A percentile compares a stretch with the other conserved stretches of the same genome.
Evolutionary conservation across 2,113 vertebrate genomes (phyloP).

Genomic region (Trachemys scripta): DNA sequence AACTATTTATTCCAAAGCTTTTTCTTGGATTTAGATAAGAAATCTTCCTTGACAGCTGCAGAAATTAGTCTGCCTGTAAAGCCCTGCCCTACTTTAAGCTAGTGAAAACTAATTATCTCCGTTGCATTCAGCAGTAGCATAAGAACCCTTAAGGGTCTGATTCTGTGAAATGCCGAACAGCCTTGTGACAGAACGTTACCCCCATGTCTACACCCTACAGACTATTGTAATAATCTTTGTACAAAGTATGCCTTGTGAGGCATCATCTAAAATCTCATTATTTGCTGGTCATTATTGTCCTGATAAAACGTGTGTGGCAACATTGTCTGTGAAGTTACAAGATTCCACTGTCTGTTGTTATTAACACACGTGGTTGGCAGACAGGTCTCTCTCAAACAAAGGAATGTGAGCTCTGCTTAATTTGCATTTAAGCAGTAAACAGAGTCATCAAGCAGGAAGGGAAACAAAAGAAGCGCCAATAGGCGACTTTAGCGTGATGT

Average conservation of each 20-base stretch:
- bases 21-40: background rate
- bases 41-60: background rate
- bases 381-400: background rate
- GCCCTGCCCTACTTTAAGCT: background rate
- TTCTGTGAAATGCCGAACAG: background rate
- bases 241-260: background rate
- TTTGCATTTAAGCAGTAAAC: background rate
- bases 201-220: background rate
- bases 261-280: background rate
- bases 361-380: background rate
- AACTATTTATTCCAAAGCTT: background rate
- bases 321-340: background rate
- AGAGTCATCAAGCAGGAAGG: background rate
- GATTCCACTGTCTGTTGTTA: background rate
- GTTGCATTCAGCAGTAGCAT: background rate
- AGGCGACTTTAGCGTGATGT: background rate
- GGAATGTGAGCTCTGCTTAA: background rate
- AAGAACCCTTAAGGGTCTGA: accelerated
- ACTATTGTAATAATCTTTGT: background rate
- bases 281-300: background rate
- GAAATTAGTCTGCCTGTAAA: background rate
- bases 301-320: background rate
- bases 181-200: background rate
- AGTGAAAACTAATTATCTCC: background rate
- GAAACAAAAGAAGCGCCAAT: background rate